Percentiles rank a stretch among this genome's conserved stretches.
These are phyloP conservation scores for Limosa lapponica DNA, from an alignment of 2,797 vertebrate species.

Conservation along the genomic window DNA sequence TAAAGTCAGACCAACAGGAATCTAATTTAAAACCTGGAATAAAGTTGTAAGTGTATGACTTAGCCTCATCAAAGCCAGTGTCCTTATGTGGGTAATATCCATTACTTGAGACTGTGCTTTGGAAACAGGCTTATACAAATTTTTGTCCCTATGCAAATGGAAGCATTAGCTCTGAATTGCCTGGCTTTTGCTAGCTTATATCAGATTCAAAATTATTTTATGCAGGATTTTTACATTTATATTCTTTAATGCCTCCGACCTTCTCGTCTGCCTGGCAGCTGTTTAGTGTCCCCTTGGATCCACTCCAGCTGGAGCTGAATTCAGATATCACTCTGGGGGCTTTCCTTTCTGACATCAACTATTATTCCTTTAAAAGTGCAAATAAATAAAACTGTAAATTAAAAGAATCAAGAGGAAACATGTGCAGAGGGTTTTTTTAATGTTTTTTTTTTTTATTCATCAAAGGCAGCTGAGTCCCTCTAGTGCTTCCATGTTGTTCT, in stretches of 20 bases:
- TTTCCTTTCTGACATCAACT: neutral
- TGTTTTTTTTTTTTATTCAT: neutral
- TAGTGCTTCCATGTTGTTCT: neutral
- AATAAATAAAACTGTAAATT: slow-evolving; percentile 38
- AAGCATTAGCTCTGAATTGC: neutral
- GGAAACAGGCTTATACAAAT: neutral
- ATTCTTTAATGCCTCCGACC: neutral
- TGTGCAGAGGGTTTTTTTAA: neutral
- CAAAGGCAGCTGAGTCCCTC: slow-evolving; percentile 41
- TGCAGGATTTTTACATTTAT: slow-evolving; percentile 4
- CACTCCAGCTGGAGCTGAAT: neutral
- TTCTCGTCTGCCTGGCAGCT: neutral
- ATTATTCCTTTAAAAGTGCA: neutral
- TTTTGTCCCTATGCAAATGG: neutral
- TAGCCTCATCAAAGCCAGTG: neutral
- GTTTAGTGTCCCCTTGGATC: neutral
- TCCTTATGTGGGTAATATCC: neutral
- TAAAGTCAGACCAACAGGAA: neutral
- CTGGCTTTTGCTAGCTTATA: neutral
- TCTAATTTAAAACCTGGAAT: neutral
- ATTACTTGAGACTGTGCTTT: neutral
- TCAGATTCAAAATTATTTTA: slow-evolving; percentile 12
- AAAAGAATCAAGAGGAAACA: slow-evolving; percentile 3
- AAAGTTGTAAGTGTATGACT: neutral
- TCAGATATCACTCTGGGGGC: neutral